Evolutionary conservation across 1,140 invertebrate species (phyloP).

Genomic region (Whitmania pigra): DNA sequence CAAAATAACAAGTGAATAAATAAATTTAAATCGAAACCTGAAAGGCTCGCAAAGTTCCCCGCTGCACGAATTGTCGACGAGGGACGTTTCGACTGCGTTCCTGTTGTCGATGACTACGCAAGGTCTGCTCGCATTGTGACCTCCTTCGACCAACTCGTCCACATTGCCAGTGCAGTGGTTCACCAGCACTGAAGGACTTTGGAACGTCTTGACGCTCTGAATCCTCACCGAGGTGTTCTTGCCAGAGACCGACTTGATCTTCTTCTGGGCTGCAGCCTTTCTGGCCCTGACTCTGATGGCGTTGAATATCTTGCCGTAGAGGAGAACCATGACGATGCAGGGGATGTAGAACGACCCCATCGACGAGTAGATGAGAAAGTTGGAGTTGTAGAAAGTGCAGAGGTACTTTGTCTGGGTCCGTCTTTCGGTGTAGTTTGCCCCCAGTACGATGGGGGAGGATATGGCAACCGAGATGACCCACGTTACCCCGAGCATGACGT

Average conservation of each 20-base stretch:
- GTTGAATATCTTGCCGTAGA: slow-evolving; percentile 95
- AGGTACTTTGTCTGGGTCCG: slow-evolving; percentile 29
- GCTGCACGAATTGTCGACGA: not conserved
- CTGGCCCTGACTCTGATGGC: slow-evolving; percentile 68
- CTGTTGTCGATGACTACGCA: slow-evolving; percentile 61
- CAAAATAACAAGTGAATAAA: too few relatives aligned
- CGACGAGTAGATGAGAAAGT: slow-evolving; percentile 95
- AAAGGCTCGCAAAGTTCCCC: too few relatives aligned
- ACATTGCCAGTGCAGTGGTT: not conserved
- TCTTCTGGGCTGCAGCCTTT: slow-evolving; percentile 60
- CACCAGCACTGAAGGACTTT: slow-evolving; percentile 45
- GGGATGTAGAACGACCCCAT: slow-evolving; percentile 98
- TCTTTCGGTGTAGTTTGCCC: slow-evolving; percentile 57
- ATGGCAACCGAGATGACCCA: slow-evolving; percentile 92
- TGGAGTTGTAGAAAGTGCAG: slow-evolving; percentile 91
- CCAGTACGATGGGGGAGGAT: slow-evolving; percentile 89
- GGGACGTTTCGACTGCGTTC: slow-evolving; percentile 48
- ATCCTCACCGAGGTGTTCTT: slow-evolving; percentile 6
- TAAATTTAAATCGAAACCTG: too few relatives aligned
- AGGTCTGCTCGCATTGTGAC: slow-evolving; percentile 71
- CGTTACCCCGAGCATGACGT: slow-evolving; percentile 84
- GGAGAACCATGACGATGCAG: slow-evolving; percentile 93
- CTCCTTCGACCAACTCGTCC: slow-evolving; percentile 17
- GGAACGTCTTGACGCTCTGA: slow-evolving; percentile 30
- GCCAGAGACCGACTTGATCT: slow-evolving; percentile 30